Percentiles rank a stretch among this genome's conserved stretches.
These are phyloP conservation scores for Cottus gobio DNA, from an alignment of 2,113 vertebrate genomes.

Conservation along the genomic window DNA sequence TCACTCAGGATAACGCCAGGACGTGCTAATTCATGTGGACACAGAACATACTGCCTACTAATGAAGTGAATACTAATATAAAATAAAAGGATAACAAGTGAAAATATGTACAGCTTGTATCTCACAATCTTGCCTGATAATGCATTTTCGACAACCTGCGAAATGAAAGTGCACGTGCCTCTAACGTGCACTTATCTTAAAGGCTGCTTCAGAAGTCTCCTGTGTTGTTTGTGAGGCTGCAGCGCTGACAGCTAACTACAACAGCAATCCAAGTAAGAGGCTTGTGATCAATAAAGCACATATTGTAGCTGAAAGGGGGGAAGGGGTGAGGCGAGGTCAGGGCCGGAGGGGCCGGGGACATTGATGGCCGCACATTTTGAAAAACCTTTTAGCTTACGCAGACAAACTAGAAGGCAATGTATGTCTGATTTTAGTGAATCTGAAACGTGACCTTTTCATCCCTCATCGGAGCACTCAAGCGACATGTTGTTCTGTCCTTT, in stretches of 20 bases:
- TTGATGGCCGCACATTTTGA: slow-evolving; percentile 37
- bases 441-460: neutral
- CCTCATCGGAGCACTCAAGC: neutral
- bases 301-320: slow-evolving; percentile 50
- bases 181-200: neutral
- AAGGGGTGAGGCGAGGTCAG: neutral
- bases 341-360: no score
- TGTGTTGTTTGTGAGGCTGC: slow-evolving; percentile 28
- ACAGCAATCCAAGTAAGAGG: slow-evolving; percentile 57
- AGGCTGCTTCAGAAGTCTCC: neutral
- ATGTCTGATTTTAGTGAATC: slow-evolving; percentile 1
- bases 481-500: slow-evolving; percentile 6
- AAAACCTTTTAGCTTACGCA: slow-evolving; percentile 16
- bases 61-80: neutral
- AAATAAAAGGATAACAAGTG: neutral
- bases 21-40: neutral
- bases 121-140: neutral
- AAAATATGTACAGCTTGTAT: neutral
- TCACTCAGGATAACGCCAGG: slow-evolving; percentile 15
- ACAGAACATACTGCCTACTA: neutral
- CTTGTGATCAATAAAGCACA: slow-evolving; percentile 65
- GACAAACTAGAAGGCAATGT: neutral
- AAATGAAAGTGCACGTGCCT: neutral
- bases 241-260: slow-evolving; percentile 43
- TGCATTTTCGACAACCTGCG: slow-evolving; percentile 1